phyloP scores from a whole-genome alignment of 2,888 invertebrate species.

The Acrocyrtus sp. region DNA sequence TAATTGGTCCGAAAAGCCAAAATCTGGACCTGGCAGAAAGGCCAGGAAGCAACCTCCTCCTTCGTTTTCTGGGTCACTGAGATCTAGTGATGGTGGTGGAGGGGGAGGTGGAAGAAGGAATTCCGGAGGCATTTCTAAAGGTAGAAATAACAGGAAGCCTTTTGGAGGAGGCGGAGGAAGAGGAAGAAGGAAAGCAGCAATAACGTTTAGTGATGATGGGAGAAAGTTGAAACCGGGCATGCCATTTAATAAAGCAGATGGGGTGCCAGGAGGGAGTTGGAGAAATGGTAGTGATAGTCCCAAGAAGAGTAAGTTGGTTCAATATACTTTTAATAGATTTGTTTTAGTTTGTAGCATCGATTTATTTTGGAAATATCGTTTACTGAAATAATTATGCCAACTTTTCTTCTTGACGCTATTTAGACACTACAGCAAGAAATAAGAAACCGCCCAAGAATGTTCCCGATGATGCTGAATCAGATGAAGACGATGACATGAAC shows the following conservation, averaged over 20 bases:
- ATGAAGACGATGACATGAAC: slow-evolving; percentile 58
- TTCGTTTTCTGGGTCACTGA: slow-evolving; percentile 66
- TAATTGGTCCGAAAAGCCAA: slow-evolving; percentile 78
- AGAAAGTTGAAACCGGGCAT: slow-evolving; percentile 64
- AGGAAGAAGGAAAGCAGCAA: slow-evolving; percentile 65
- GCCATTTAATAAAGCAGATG: slow-evolving; percentile 18
- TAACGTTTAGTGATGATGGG: slow-evolving; percentile 67
- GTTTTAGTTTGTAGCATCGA: too few relatives aligned
- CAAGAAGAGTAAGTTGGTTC: neutral
- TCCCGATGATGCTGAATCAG: slow-evolving; percentile 64
- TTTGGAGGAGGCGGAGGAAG: neutral
- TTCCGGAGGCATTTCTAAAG: slow-evolving; percentile 70
- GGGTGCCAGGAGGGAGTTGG: neutral
- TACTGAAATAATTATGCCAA: too few relatives aligned
- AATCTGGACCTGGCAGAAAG: slow-evolving; percentile 88
- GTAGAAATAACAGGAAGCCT: slow-evolving; percentile 49
- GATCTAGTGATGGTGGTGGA: slow-evolving; percentile 64
- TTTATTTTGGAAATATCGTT: too few relatives aligned
- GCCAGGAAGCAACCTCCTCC: slow-evolving; percentile 88
- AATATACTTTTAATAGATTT: too few relatives aligned
- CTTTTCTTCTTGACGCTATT: too few relatives aligned
- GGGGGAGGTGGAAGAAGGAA: too few relatives aligned
- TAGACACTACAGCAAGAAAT: neutral
- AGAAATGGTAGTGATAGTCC: neutral
- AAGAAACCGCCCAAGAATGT: slow-evolving; percentile 2